Conservation (phyloP, 2,797 vertebrate genomes). For the Muraenolepis orangiensis region DNA sequence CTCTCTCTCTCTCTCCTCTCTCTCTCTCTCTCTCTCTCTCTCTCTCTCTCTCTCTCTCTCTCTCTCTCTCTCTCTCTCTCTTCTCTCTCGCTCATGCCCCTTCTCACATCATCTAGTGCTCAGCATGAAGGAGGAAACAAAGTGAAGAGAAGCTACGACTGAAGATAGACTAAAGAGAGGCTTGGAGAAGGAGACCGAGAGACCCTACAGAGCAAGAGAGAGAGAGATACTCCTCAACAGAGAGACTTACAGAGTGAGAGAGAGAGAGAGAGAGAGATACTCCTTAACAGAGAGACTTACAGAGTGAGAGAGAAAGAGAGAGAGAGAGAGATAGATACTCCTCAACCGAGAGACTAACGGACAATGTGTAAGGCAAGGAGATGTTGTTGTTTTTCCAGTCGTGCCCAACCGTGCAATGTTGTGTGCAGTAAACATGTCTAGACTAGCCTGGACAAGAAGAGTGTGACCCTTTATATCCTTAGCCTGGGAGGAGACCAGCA, state of each 20-base stretch:
- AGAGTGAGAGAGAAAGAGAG: constrained; percentile 13
- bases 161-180: neutral
- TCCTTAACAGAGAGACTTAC: neutral
- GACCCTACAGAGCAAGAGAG: no score
- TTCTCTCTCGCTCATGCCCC: neutral
- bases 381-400: constrained; percentile 1
- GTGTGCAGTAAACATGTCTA: constrained; percentile 26
- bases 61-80: neutral
- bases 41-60: neutral
- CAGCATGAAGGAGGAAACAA: neutral
- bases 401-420: constrained; percentile 39
- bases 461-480: constrained; percentile 40
- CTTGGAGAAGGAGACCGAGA: no score
- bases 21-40: neutral
- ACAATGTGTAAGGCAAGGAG: neutral
- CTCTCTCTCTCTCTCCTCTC: neutral
- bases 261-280: no score
- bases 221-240: no score
- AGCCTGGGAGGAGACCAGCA: constrained; percentile 18
- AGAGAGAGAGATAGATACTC: constrained; percentile 2
- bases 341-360: neutral
- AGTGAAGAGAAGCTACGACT: constrained; percentile 8
- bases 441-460: constrained; percentile 28
- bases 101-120: neutral
- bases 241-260: neutral